A percentile compares a stretch with the other conserved stretches of the same genome.
Conservation (phyloP, 2,888 invertebrate species). For the Drosophila infuscata region DNA sequence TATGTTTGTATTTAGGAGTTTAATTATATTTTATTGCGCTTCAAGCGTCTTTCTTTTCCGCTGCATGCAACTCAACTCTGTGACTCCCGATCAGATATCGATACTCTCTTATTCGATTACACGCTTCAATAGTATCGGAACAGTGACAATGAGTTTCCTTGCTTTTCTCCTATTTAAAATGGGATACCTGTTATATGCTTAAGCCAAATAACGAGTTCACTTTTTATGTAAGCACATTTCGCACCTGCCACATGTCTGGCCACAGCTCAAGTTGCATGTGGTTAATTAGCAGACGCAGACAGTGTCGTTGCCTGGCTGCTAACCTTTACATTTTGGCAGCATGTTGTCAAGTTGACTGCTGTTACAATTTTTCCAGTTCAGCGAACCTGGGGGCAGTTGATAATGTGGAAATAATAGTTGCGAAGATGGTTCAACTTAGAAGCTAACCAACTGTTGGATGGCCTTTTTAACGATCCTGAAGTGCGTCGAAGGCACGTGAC, state of each 20-base stretch:
- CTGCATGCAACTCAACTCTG: too few species aligned
- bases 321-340: constrained; percentile 26
- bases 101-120: too few species aligned
- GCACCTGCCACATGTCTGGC: constrained; percentile 31
- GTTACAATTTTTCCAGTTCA: constrained; percentile 57
- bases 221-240: neutral
- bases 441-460: constrained; percentile 36
- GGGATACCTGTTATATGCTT: too few species aligned
- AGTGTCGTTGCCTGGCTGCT: constrained; percentile 24
- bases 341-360: constrained; percentile 11
- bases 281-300: constrained; percentile 60
- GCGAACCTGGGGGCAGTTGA: constrained; percentile 42
- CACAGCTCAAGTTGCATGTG: constrained; percentile 38
- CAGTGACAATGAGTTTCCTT: too few species aligned
- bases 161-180: too few species aligned
- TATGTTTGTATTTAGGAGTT: too few species aligned
- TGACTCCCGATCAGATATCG: too few species aligned
- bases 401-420: neutral
- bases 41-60: too few species aligned
- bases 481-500: constrained; percentile 40
- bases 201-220: neutral
- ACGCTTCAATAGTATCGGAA: too few species aligned
- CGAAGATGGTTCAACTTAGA: neutral
- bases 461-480: constrained; percentile 54
- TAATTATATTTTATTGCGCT: too few species aligned